These are phyloP conservation scores for Rhabdophis nuchalis DNA, from an alignment of 2,797 vertebrate species.

Conservation along the genomic window DNA sequence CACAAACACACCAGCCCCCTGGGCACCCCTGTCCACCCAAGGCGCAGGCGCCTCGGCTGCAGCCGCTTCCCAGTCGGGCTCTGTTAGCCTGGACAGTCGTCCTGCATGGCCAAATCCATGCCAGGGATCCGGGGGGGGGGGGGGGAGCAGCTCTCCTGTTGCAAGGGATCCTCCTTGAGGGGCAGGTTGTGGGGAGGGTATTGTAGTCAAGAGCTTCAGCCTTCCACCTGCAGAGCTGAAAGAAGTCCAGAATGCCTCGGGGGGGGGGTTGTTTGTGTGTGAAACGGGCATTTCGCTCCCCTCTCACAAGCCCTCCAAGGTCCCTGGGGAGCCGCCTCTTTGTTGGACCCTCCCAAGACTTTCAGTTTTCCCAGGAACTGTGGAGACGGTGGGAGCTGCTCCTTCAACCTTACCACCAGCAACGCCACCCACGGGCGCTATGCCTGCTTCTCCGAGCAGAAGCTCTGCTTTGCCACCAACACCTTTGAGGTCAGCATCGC, in stretches of 20 bases:
- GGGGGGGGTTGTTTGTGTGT: too few relatives aligned
- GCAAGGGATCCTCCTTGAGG: background rate
- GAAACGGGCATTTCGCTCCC: background rate
- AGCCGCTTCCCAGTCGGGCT: too few relatives aligned
- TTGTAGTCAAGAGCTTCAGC: background rate
- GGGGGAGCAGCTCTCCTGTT: background rate
- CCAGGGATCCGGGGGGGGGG: background rate
- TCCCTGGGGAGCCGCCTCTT: background rate
- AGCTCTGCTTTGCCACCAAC: conserved; percentile 43
- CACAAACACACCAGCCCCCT: too few relatives aligned
- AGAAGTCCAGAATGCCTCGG: background rate
- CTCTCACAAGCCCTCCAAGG: background rate
- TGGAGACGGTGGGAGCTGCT: conserved; percentile 58
- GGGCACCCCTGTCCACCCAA: background rate
- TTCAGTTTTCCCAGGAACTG: conserved; percentile 57
- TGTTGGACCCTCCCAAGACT: too few relatives aligned
- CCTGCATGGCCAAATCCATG: background rate
- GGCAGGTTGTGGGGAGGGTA: background rate
- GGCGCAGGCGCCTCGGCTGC: background rate
- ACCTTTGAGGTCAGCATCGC: conserved; percentile 54
- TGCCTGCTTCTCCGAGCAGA: conserved; percentile 64
- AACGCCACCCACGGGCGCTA: conserved; percentile 50
- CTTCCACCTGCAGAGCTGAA: background rate
- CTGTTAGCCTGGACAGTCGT: background rate
- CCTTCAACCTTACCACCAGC: conserved; percentile 40